Evolutionary conservation across 1,140 invertebrate genomes (phyloP).

Genomic region (Odontomachus brunneus): DNA sequence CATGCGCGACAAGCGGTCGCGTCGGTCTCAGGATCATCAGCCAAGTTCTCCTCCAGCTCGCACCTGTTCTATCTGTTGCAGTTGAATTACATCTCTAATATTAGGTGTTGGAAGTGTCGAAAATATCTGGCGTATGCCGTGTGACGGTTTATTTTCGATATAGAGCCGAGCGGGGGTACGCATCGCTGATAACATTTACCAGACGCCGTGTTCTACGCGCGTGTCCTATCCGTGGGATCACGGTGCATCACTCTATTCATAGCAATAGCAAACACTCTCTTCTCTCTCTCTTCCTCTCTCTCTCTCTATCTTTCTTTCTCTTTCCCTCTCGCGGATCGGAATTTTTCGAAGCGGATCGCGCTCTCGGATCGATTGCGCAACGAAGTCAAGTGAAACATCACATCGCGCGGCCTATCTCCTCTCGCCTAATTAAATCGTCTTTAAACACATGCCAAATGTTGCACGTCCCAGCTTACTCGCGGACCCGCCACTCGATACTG

Average conservation of each 20-base stretch:
- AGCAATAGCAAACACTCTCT: background rate
- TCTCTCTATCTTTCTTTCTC: too few relatives aligned
- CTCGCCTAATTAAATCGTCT: conserved; percentile 24
- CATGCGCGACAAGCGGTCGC: background rate
- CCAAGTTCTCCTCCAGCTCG: conserved; percentile 64
- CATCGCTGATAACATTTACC: conserved; percentile 33
- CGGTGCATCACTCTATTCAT: conserved; percentile 29
- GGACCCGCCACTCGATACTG: background rate
- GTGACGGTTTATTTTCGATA: conserved; percentile 49
- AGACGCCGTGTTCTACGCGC: background rate
- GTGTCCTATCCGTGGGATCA: conserved; percentile 19
- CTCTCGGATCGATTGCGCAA: background rate
- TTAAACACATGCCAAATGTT: conserved; percentile 51
- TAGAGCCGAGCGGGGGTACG: background rate
- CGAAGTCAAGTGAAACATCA: conserved; percentile 5
- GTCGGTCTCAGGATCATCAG: conserved; percentile 23
- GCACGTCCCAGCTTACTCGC: background rate
- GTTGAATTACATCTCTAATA: conserved; percentile 52
- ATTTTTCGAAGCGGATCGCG: conserved; percentile 8
- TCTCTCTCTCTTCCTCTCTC: too few relatives aligned
- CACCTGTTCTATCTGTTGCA: conserved; percentile 69
- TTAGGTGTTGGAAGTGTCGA: conserved; percentile 53
- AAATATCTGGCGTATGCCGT: conserved; percentile 69
- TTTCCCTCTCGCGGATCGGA: background rate
- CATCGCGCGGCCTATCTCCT: background rate